Base-by-base conservation (phyloP, 37 sponge, comb jelly and placozoan genomes). In the Haliclona indistincta region DNA sequence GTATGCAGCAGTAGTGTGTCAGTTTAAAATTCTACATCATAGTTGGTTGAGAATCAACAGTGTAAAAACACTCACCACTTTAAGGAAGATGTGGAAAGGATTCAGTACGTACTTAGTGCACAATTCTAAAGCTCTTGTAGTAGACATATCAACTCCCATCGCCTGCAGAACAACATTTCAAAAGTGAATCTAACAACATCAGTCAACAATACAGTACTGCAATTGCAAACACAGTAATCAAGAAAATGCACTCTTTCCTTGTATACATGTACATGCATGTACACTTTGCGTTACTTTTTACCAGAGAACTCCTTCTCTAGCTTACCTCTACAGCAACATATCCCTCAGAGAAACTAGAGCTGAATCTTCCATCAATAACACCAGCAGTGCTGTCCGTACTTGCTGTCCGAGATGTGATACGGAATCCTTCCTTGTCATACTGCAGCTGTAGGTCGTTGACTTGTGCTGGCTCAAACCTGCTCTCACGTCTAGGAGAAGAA, bases 101-200 rank as follows among this genome's bases (percentile, higher is more conserved):
- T 73, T 86, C 15, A 91, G 64, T 19, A 91, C 87, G 1, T 83
- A 81, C 63, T 69, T 86, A 42, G 68, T 86, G 62, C 92, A 91
- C 22, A 68, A 37, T 29, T 74, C 68, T 22, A 91, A 79, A 17
- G 86, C 87, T 53, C 79, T 63, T 4, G 80, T 68, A 17, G 79
- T 78, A 0, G 86, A 54, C 54, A 58, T 58, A n/a, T 8, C 60
- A 58, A 20, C n/a, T 25, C 11, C 28, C 22, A 58, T n/a, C 6
- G 6, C 6, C 60, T 6, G 7, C 6, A 20, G 7, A n/a, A 58
- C 7, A 25, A n/a, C 13, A 58, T 25, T 8, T 25, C 7, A 20
- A 58, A 58, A 58, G 6, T 58, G 60, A 58, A 58, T 25, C 22
- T n/a, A 8, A 58, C 13, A 58, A 58, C 6, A 20, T n/a, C 7